A percentile compares a stretch with the other conserved stretches of the same genome.
Evolutionary conservation across 1,140 invertebrate genomes (phyloP).

Genomic region (Steinernema feltiae): DNA sequence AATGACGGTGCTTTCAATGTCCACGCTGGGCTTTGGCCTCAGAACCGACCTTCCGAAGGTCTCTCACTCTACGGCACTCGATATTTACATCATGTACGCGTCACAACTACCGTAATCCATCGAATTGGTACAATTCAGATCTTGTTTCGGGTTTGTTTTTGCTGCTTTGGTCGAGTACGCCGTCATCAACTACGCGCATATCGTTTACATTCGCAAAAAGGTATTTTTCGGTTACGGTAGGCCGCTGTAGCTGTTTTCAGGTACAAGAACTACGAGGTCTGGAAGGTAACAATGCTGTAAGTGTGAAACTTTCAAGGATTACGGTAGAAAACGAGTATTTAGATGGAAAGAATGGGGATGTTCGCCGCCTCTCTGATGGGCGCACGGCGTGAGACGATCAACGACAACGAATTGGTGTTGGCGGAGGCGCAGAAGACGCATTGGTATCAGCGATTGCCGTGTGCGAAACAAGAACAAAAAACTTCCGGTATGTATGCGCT

Average conservation of each 20-base stretch:
- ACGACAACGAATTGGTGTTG: constrained; percentile 13
- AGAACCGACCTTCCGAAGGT: constrained; percentile 42
- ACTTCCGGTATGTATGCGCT: constrained; percentile 24
- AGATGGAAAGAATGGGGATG: constrained; percentile 40
- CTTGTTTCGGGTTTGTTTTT: constrained; percentile 46
- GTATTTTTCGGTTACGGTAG: not conserved
- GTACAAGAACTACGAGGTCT: constrained; percentile 18
- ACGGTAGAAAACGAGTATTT: too few species aligned
- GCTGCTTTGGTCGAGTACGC: constrained; percentile 47
- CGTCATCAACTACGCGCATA: constrained; percentile 44
- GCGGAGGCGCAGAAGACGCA: not conserved
- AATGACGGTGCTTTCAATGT: constrained; percentile 47
- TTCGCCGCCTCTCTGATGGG: constrained; percentile 37
- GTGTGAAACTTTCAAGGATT: constrained; percentile 11
- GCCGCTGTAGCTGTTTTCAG: not conserved
- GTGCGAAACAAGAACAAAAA: constrained; percentile 18
- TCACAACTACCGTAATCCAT: not conserved
- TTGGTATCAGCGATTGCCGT: constrained; percentile 20
- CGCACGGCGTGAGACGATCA: constrained; percentile 27
- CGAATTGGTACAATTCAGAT: constrained; percentile 14
- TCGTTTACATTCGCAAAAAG: constrained; percentile 36
- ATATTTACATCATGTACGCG: constrained; percentile 42
- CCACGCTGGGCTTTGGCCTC: constrained; percentile 39
- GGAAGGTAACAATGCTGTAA: constrained; percentile 9
- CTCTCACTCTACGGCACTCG: constrained; percentile 44